Evolutionary conservation across 92 coral and sea anemone species (phyloP).

Genomic region (Siderastrea radians): DNA sequence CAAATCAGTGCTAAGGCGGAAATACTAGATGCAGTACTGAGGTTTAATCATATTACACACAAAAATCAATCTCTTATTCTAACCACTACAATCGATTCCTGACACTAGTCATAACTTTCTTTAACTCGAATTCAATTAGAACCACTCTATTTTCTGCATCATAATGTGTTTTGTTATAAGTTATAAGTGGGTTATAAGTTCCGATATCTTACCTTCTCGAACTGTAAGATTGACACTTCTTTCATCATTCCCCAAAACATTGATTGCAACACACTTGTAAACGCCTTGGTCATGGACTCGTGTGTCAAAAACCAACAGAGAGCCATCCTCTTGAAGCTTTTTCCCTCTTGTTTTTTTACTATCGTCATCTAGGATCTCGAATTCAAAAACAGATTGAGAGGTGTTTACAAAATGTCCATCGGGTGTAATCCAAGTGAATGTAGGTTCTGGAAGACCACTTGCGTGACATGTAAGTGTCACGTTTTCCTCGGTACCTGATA

Average conservation of each 20-base stretch:
- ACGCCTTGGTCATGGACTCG: conserved; percentile 66
- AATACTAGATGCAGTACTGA: no score
- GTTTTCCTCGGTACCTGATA: conserved; percentile 67
- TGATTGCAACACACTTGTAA: conserved; percentile 73
- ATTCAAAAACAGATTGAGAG: conserved; percentile 39
- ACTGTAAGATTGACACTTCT: conserved; percentile 55
- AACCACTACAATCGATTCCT: no score
- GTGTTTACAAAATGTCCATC: conserved; percentile 37
- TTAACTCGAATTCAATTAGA: no score
- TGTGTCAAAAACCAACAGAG: conserved; percentile 60
- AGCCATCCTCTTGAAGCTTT: conserved; percentile 66
- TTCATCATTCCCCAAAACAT: conserved; percentile 54
- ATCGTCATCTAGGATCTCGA: conserved; percentile 59
- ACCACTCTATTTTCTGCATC: no score
- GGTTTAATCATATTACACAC: no score
- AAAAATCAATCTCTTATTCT: no score
- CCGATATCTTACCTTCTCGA: conserved; percentile 58
- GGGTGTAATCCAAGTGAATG: conserved; percentile 67
- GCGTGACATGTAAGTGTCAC: conserved; percentile 78
- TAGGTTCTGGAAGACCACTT: conserved; percentile 66
- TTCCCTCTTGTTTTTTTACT: conserved; percentile 33
- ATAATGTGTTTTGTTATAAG: no score
- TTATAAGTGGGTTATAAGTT: no score
- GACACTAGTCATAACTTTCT: no score
- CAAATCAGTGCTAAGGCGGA: no score